These are phyloP conservation scores for Stichodactyla helianthus DNA, from an alignment of 64 coral and sea anemone species.

Conservation along the genomic window DNA sequence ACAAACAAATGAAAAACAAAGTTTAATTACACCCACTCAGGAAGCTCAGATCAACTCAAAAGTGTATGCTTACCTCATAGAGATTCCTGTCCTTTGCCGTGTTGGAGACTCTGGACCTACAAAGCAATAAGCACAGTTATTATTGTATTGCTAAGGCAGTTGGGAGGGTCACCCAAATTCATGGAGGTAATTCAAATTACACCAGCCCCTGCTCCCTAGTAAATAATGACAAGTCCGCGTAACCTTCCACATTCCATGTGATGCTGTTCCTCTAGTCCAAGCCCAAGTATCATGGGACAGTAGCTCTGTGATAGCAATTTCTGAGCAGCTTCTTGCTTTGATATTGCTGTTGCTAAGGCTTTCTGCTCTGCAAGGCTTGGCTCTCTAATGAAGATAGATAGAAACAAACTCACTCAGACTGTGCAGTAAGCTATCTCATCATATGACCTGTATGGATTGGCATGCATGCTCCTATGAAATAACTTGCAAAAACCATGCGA, in stretches of 20 bases:
- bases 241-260: constrained; percentile 94
- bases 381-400: constrained; percentile 36
- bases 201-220: background rate
- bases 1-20: background rate
- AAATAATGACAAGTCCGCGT: background rate
- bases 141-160: too few species aligned
- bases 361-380: constrained; percentile 85
- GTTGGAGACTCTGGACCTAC: constrained; percentile 70
- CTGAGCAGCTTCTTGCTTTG: constrained; percentile 89
- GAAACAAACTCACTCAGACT: background rate
- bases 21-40: background rate
- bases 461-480: too few species aligned
- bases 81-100: constrained; percentile 67
- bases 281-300: constrained; percentile 69
- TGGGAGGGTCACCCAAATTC: too few species aligned
- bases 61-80: constrained; percentile 52
- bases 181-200: background rate
- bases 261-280: constrained; percentile 86
- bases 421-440: too few species aligned
- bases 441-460: too few species aligned
- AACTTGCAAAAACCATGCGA: too few species aligned
- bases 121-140: too few species aligned
- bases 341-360: constrained; percentile 75
- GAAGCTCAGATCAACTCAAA: too few species aligned
- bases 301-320: constrained; percentile 81